A percentile compares a stretch with the other conserved stretches of the same genome.
Conservation (phyloP, 2,888 invertebrate genomes). For the Lasioglossum leucozonium region DNA sequence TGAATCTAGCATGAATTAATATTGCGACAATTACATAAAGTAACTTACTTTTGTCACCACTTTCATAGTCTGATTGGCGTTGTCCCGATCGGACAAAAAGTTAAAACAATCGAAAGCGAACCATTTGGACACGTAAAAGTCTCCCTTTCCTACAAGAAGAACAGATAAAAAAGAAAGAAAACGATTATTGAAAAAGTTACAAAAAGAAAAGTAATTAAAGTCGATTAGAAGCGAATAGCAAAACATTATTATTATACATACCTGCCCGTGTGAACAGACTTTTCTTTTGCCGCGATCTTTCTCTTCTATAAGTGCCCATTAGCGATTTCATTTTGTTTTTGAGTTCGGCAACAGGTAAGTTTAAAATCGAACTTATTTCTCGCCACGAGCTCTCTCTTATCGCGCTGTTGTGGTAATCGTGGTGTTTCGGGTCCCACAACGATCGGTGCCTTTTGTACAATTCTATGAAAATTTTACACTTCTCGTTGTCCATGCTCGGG, state of each 20-base stretch:
- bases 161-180: background rate
- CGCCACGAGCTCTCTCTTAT: background rate
- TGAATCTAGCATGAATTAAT: background rate
- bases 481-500: background rate
- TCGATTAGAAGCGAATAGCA: no score
- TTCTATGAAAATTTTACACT: background rate
- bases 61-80: background rate
- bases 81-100: conserved; percentile 8
- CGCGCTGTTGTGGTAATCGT: conserved; percentile 12
- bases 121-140: conserved; percentile 4
- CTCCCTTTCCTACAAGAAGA: background rate
- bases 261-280: background rate
- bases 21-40: background rate
- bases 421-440: conserved; percentile 7
- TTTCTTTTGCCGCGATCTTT: conserved; percentile 6
- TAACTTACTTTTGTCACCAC: background rate
- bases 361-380: background rate
- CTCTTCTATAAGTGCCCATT: conserved; percentile 22
- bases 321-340: conserved; percentile 19
- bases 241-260: background rate
- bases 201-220: no score
- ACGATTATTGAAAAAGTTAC: no score
- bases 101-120: conserved; percentile 7
- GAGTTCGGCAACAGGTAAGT: conserved; percentile 14
- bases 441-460: background rate